Evolutionary conservation across 1,140 invertebrate genomes (phyloP).

Genomic region (Zaprionus inermis): DNA sequence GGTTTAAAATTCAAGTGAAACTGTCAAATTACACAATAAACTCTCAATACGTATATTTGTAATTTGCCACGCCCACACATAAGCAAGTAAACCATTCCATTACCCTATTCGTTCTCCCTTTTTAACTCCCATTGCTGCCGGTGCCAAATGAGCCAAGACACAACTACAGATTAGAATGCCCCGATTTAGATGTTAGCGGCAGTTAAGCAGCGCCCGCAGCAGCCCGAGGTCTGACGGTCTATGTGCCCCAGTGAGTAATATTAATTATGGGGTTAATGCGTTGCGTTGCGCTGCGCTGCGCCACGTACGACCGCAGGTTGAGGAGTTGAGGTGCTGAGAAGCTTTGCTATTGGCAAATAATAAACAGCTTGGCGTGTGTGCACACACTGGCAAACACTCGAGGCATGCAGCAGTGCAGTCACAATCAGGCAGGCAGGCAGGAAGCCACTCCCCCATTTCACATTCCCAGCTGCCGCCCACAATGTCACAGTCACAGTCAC

Average conservation of each 20-base stretch:
- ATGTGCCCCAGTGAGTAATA: slow-evolving; percentile 4
- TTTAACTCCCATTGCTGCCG: too few species aligned
- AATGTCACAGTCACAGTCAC: slow-evolving; percentile 44
- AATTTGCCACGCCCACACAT: neutral
- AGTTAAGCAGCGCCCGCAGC: neutral
- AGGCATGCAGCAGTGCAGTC: slow-evolving; percentile 1
- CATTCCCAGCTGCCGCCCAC: neutral
- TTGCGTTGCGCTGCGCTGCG: neutral
- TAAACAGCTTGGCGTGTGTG: slow-evolving; percentile 40
- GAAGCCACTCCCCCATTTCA: too few species aligned
- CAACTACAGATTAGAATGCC: neutral
- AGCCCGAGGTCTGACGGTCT: neutral
- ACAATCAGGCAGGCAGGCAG: neutral
- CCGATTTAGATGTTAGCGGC: neutral
- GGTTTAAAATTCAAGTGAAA: too few species aligned
- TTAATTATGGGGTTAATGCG: slow-evolving; percentile 49
- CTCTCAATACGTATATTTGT: too few species aligned
- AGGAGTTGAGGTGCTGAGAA: slow-evolving; percentile 32
- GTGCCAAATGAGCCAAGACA: too few species aligned
- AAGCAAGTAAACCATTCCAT: too few species aligned
- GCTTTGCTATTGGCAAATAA: slow-evolving; percentile 58
- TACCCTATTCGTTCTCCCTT: too few species aligned
- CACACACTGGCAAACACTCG: slow-evolving; percentile 14
- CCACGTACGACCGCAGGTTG: slow-evolving; percentile 25
- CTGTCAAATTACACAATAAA: too few species aligned